Percentiles rank a stretch among this genome's conserved stretches.
Evolutionary conservation across 2,888 invertebrate species (phyloP).

Genomic region (Plemyria rubiginata): DNA sequence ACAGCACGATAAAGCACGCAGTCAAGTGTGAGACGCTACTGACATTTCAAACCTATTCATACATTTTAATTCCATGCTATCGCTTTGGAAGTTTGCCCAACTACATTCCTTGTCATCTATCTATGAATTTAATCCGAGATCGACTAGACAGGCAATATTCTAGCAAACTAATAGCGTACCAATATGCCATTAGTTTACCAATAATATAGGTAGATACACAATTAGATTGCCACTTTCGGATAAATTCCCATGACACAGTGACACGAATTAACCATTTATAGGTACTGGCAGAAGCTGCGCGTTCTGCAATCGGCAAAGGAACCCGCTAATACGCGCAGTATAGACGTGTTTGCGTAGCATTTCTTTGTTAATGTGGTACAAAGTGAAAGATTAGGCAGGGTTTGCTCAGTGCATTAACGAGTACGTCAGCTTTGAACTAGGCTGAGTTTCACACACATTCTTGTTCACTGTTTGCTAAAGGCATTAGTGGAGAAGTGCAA

Average conservation of each 20-base stretch:
- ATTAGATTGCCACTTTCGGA: conserved; percentile 29
- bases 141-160: conserved; percentile 23
- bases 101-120: conserved; percentile 38
- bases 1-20: conserved; percentile 37
- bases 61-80: conserved; percentile 49
- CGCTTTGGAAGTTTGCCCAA: conserved; percentile 41
- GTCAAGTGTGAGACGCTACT: conserved; percentile 52
- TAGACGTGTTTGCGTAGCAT: conserved; percentile 65
- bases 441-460: conserved; percentile 75
- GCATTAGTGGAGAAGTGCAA: conserved; percentile 69
- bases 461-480: conserved; percentile 61
- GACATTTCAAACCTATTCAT: conserved; percentile 56
- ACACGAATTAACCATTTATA: conserved; percentile 52
- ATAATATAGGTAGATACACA: conserved; percentile 13
- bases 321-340: conserved; percentile 62
- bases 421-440: conserved; percentile 69
- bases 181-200: too few species aligned
- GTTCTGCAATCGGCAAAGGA: conserved; percentile 58
- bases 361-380: conserved; percentile 76
- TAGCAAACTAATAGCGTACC: conserved; percentile 15
- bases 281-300: conserved; percentile 43
- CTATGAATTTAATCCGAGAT: conserved; percentile 32
- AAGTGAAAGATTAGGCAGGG: conserved; percentile 79
- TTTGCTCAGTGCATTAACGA: conserved; percentile 71
- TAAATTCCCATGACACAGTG: conserved; percentile 60